Percentiles rank a stretch among this genome's conserved stretches.
phyloP scores from a whole-genome alignment of 2,888 invertebrate genomes.

The Apamea crenata region DNA sequence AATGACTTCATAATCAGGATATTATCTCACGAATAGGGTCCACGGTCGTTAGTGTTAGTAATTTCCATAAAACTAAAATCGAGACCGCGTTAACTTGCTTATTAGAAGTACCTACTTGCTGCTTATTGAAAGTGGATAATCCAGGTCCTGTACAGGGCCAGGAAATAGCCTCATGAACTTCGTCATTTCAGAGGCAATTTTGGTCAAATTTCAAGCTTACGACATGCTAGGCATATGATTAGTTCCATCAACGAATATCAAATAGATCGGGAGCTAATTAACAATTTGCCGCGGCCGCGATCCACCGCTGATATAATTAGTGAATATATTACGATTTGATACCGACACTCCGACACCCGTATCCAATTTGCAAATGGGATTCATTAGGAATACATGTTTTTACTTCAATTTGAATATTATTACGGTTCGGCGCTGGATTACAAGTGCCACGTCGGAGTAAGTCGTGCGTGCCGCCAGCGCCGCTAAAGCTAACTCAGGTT shows the following conservation, averaged over 20 bases:
- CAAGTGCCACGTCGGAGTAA: conserved; percentile 19
- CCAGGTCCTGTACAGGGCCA: not conserved
- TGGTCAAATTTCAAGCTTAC: conserved; percentile 3
- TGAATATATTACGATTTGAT: conserved; percentile 48
- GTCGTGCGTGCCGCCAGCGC: conserved; percentile 19
- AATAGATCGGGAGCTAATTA: conserved; percentile 53
- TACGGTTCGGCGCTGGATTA: conserved; percentile 36
- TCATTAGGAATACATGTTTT: conserved; percentile 53
- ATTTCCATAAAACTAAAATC: not conserved
- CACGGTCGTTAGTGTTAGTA: not conserved
- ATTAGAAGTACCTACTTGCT: not conserved
- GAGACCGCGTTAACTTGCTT: not conserved
- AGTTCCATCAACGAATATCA: conserved; percentile 37
- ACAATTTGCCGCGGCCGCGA: conserved; percentile 36
- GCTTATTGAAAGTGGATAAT: no score
- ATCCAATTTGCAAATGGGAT: conserved; percentile 49
- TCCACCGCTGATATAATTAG: conserved; percentile 39
- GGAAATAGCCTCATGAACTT: not conserved
- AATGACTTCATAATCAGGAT: not conserved
- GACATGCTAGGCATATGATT: conserved; percentile 4
- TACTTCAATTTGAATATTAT: conserved; percentile 59
- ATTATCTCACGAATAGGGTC: not conserved
- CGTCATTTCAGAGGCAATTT: not conserved
- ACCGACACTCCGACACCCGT: conserved; percentile 44
- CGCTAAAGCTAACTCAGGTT: conserved; percentile 1